phyloP scores from a whole-genome alignment of 2,113 vertebrate species.

The Epinephelus moara region DNA sequence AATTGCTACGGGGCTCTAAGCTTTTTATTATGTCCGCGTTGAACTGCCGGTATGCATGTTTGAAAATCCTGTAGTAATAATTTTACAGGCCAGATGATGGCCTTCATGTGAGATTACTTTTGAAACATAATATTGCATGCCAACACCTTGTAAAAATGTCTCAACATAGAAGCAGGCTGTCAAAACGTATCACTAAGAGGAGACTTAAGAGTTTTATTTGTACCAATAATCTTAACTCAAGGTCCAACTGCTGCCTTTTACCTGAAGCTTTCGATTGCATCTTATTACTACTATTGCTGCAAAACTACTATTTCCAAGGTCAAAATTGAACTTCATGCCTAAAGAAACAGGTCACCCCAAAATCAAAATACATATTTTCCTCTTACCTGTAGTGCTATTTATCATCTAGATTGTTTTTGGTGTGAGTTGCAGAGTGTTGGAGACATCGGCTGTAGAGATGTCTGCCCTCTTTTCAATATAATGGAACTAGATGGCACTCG shows the following conservation, averaged over 20 bases:
- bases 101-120: slow-evolving; percentile 49
- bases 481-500: too few relatives aligned
- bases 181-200: slow-evolving; percentile 8
- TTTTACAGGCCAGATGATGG: slow-evolving; percentile 52
- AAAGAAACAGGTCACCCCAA: too few relatives aligned
- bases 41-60: slow-evolving; percentile 7
- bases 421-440: too few relatives aligned
- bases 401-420: too few relatives aligned
- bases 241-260: background rate
- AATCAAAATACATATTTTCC: too few relatives aligned
- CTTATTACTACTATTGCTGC: background rate
- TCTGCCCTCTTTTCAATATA: too few relatives aligned
- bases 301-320: background rate
- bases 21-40: slow-evolving; percentile 32
- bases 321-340: background rate
- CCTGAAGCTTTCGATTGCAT: background rate
- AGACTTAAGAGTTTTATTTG: slow-evolving; percentile 9
- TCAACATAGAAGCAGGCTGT: background rate
- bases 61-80: slow-evolving; percentile 39
- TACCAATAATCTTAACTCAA: background rate
- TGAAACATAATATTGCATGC: slow-evolving; percentile 16
- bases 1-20: background rate
- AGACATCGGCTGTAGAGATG: too few relatives aligned
- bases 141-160: slow-evolving; percentile 34
- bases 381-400: too few relatives aligned